A percentile compares a stretch with the other conserved stretches of the same genome.
Conservation (phyloP, 35 echinoderm and acorn worm species). For the Patiria miniata region DNA sequence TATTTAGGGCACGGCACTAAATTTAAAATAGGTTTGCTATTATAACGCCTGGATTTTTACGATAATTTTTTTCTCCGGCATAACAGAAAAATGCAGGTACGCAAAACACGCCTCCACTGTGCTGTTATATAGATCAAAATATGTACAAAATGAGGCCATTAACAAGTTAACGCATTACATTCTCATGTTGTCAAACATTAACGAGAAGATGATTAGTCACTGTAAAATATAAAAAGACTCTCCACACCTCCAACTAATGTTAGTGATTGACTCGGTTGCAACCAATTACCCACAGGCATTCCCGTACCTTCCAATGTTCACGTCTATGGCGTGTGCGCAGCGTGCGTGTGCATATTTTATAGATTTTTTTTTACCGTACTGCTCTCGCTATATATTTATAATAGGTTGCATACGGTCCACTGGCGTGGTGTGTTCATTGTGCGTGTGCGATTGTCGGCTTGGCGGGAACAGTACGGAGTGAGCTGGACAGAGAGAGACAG, state of each 20-base stretch:
- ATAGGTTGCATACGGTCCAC: not conserved
- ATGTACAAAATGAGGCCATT: too few species aligned
- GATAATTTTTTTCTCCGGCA: too few species aligned
- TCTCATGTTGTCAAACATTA: constrained; percentile 7
- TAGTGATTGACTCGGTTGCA: not conserved
- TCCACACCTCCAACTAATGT: not conserved
- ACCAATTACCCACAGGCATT: not conserved
- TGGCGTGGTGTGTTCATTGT: not conserved
- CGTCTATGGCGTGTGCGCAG: not conserved
- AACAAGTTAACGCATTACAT: too few species aligned
- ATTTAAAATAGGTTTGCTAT: too few species aligned
- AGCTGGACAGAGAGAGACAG: too few species aligned
- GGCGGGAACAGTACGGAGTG: not conserved
- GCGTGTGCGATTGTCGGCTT: not conserved
- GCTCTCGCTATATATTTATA: constrained; percentile 23
- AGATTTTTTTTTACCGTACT: not conserved
- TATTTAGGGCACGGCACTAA: too few species aligned
- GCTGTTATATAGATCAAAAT: too few species aligned
- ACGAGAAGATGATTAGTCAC: not conserved
- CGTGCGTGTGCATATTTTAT: constrained; percentile 21
- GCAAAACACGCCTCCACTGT: too few species aligned
- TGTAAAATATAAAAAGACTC: not conserved
- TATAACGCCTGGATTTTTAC: too few species aligned
- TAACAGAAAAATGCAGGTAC: too few species aligned
- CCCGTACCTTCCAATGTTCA: not conserved